These are phyloP conservation scores for Eucidaris tribuloides DNA, from an alignment of 35 echinoderm and acorn worm species.

Conservation along the genomic window DNA sequence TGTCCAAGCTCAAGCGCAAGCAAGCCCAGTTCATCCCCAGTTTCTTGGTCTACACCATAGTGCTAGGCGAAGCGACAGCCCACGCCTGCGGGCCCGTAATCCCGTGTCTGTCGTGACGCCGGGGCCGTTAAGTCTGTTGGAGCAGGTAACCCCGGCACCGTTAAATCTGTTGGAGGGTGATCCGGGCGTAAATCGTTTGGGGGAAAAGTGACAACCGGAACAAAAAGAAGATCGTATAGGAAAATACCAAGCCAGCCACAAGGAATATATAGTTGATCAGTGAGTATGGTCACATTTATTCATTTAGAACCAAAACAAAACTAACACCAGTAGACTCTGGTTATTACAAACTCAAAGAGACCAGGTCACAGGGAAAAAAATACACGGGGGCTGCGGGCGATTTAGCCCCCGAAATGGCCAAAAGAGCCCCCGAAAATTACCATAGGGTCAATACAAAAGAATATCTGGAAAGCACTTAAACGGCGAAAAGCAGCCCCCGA, in stretches of 20 bases:
- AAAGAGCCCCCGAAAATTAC: too few species aligned
- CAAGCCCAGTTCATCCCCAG: not conserved
- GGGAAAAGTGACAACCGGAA: not conserved
- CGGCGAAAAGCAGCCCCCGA: too few species aligned
- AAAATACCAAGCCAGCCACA: not conserved
- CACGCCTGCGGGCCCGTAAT: constrained; percentile 51
- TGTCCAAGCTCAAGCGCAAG: constrained; percentile 70
- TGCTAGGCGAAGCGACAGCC: constrained; percentile 26
- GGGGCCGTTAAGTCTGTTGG: constrained; percentile 43
- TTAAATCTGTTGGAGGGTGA: constrained; percentile 53
- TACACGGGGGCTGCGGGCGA: too few species aligned
- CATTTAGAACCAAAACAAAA: too few species aligned
- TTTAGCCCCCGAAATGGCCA: too few species aligned
- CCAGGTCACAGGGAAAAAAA: too few species aligned
- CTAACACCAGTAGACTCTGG: too few species aligned
- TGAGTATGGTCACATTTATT: not conserved
- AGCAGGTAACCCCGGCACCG: constrained; percentile 7
- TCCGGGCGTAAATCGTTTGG: constrained; percentile 45
- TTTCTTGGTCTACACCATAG: not conserved
- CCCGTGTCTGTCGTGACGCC: constrained; percentile 32
- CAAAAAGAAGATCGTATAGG: constrained; percentile 44
- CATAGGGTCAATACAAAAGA: too few species aligned
- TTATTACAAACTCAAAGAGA: too few species aligned
- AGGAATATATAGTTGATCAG: constrained; percentile 6
- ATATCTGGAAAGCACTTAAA: too few species aligned